These are phyloP conservation scores for Styela plicata DNA, from an alignment of 23 tunicate genomes.

Conservation along the genomic window DNA sequence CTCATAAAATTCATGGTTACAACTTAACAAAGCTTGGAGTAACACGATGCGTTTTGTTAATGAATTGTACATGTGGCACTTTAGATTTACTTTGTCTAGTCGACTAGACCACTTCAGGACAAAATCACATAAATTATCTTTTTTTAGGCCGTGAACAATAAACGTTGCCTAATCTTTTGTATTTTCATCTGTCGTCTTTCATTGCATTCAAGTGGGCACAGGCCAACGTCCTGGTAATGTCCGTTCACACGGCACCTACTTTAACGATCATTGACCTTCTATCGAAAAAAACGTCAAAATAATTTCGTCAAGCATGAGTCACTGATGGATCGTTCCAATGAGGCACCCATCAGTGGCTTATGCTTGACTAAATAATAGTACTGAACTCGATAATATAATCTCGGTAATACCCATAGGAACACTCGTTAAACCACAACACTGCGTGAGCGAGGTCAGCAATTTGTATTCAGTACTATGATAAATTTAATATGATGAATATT, in stretches of 20 bases:
- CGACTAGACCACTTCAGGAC: background rate
- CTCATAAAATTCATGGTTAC: too few relatives aligned
- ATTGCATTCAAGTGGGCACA: background rate
- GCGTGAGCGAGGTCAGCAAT: background rate
- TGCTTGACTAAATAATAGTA: too few relatives aligned
- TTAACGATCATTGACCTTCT: background rate
- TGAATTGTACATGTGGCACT: background rate
- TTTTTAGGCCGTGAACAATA: background rate
- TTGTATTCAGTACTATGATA: background rate
- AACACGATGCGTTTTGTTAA: background rate
- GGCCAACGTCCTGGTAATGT: background rate
- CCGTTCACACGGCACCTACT: background rate
- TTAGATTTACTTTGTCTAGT: background rate
- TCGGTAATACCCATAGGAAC: background rate
- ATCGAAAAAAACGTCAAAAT: too few relatives aligned
- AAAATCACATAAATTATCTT: background rate
- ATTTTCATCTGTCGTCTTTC: background rate
- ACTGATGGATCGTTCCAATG: too few relatives aligned
- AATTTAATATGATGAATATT: too few relatives aligned
- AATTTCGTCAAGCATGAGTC: too few relatives aligned
- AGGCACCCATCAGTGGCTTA: too few relatives aligned
- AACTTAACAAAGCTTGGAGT: background rate
- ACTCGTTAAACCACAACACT: background rate
- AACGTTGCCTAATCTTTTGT: background rate
- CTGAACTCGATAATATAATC: too few relatives aligned